phyloP scores from a whole-genome alignment of 2,797 vertebrate genomes.

The Myotis planiceps region DNA sequence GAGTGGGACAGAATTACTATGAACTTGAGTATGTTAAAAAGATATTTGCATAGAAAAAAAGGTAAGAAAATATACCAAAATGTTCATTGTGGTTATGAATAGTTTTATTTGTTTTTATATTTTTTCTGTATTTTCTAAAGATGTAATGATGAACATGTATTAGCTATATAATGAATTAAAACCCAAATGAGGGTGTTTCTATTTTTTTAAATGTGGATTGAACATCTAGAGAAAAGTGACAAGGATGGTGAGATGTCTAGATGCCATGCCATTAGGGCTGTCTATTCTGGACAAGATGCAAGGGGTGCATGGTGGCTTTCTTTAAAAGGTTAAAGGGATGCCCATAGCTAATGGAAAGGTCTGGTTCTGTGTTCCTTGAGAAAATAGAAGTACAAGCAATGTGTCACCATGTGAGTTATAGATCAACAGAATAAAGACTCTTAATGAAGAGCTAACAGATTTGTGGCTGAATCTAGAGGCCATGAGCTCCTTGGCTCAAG shows the following conservation, averaged over 20 bases:
- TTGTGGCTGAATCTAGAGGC: not conserved
- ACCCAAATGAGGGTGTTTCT: not conserved
- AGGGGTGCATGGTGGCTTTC: not conserved
- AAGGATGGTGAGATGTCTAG: not conserved
- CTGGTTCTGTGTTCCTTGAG: not conserved
- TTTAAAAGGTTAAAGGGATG: not conserved
- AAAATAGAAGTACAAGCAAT: not conserved
- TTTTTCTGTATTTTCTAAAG: not conserved
- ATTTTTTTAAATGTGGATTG: not conserved
- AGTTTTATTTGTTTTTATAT: constrained; percentile 14
- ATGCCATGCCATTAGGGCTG: not conserved
- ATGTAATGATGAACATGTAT: not conserved
- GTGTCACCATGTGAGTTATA: not conserved
- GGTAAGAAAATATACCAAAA: constrained; percentile 3
- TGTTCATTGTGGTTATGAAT: not conserved
- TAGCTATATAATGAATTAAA: not conserved
- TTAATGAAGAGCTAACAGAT: not conserved
- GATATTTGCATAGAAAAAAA: not conserved
- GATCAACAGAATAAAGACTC: not conserved
- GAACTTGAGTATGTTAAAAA: not conserved
- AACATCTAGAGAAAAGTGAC: not conserved
- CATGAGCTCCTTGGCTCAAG: not conserved
- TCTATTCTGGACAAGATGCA: not conserved
- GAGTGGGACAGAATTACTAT: not conserved
- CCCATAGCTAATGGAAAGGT: not conserved